Conservation (phyloP, 64 coral and sea anemone species). For the Hydrozoanthus tunicans region DNA sequence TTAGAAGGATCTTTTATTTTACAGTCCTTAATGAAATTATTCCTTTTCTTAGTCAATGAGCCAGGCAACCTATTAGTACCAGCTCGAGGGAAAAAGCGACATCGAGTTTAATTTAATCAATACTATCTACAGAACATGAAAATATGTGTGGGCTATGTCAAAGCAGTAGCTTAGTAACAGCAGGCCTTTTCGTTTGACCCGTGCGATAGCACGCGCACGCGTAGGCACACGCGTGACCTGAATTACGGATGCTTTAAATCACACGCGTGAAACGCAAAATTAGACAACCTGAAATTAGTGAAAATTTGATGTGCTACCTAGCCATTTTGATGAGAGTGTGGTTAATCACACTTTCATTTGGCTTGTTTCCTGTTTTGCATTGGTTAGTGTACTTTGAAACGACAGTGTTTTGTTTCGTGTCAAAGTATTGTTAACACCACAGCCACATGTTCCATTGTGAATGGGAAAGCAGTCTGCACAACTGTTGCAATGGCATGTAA, state of each 20-base stretch:
- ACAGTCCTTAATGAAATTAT: too few species aligned
- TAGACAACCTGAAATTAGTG: neutral
- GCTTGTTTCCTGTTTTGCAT: neutral
- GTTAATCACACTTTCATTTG: neutral
- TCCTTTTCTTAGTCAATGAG: constrained; percentile 8
- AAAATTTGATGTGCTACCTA: neutral
- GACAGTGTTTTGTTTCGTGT: neutral
- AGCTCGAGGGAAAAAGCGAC: constrained; percentile 35
- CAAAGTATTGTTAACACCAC: neutral
- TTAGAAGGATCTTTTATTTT: too few species aligned
- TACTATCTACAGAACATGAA: constrained; percentile 34
- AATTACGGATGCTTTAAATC: too few species aligned
- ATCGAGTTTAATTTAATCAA: constrained; percentile 12
- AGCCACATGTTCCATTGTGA: neutral
- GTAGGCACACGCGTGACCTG: too few species aligned
- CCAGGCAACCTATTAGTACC: constrained; percentile 30
- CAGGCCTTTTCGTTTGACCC: neutral
- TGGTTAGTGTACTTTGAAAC: neutral
- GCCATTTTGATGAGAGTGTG: neutral
- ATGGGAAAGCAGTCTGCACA: neutral
- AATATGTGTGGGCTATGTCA: constrained; percentile 28
- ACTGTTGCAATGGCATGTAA: neutral
- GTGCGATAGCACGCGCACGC: too few species aligned
- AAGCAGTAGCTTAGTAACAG: constrained; percentile 34
- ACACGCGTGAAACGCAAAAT: neutral